A percentile compares a stretch with the other conserved stretches of the same genome.
Evolutionary conservation across 2,888 invertebrate genomes (phyloP).

Genomic region (Ectemnius cavifrons): DNA sequence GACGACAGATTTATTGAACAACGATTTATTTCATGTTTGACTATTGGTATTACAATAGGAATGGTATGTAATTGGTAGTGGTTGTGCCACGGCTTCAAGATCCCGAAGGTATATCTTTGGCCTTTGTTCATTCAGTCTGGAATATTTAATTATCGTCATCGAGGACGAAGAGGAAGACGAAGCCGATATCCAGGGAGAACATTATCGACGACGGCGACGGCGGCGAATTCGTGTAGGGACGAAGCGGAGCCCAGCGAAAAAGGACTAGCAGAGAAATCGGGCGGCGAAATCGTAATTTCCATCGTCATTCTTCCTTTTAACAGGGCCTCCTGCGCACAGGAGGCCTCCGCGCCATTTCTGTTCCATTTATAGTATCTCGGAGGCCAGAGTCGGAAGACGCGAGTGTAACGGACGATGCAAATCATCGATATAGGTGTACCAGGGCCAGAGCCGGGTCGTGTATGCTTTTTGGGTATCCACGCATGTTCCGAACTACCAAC

Average conservation of each 20-base stretch:
- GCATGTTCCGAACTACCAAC: conserved; percentile 25
- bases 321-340: conserved; percentile 1
- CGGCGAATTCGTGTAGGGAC: background rate
- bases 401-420: conserved; percentile 64
- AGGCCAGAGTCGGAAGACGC: conserved; percentile 26
- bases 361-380: conserved; percentile 28
- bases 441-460: conserved; percentile 47
- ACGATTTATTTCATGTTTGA: too few relatives aligned
- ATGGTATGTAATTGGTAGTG: too few relatives aligned
- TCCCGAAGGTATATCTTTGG: too few relatives aligned
- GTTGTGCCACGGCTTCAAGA: too few relatives aligned
- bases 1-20: too few relatives aligned
- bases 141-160: conserved; percentile 3
- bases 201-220: conserved; percentile 4
- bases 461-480: conserved; percentile 36
- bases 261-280: conserved; percentile 23
- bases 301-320: conserved; percentile 28
- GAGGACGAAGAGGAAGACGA: background rate
- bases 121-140: background rate
- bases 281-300: conserved; percentile 38
- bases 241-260: background rate
- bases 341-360: conserved; percentile 12
- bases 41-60: too few relatives aligned
- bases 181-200: background rate
- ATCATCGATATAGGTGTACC: conserved; percentile 68